A percentile compares a stretch with the other conserved stretches of the same genome.
Conservation (phyloP, 2,113 vertebrate genomes). For the Sturnira hondurensis region DNA sequence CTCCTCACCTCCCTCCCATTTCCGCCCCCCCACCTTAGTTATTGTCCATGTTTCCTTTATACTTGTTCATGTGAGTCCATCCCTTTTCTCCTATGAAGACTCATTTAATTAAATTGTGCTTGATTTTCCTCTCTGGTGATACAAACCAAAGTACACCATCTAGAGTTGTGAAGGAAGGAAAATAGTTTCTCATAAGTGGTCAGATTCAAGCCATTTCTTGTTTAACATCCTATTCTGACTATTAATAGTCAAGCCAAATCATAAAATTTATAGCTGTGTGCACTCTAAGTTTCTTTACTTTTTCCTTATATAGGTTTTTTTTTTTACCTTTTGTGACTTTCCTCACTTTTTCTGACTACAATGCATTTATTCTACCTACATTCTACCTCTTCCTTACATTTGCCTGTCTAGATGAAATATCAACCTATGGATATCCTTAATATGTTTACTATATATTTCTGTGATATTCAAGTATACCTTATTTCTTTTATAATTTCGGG, state of each 20-base stretch:
- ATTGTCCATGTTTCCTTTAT: too few species aligned
- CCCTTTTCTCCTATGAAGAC: too few species aligned
- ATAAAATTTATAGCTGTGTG: neutral
- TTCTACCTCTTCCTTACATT: neutral
- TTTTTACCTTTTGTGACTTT: neutral
- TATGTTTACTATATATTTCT: neutral
- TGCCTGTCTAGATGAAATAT: neutral
- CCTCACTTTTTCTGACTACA: neutral
- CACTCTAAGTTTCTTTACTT: neutral
- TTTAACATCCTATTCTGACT: neutral
- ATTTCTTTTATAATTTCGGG: neutral
- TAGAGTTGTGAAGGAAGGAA: neutral
- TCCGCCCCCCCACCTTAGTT: too few species aligned
- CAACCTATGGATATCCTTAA: neutral
- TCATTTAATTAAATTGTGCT: conserved; percentile 38
- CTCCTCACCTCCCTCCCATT: too few species aligned
- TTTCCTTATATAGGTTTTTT: neutral
- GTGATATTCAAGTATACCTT: neutral
- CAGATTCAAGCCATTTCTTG: neutral
- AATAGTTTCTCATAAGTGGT: neutral
- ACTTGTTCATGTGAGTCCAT: too few species aligned
- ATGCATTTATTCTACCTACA: neutral
- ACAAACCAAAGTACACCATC: neutral
- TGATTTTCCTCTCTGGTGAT: conserved; percentile 12
- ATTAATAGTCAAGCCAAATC: neutral